Evolutionary conservation across 2,113 vertebrate species (phyloP).

Genomic region (Peromyscus maniculatus): DNA sequence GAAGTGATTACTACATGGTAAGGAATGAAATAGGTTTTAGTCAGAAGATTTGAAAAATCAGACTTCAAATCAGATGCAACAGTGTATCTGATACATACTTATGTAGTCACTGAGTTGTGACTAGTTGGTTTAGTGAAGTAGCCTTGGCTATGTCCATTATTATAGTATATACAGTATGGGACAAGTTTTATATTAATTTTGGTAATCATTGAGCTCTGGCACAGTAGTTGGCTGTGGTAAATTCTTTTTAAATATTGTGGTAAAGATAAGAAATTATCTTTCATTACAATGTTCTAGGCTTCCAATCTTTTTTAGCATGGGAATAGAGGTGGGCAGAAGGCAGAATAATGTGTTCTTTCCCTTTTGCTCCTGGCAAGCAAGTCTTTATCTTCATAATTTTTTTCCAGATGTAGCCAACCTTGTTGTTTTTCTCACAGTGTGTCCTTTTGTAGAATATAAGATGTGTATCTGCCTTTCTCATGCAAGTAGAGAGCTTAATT

Average conservation of each 20-base stretch:
- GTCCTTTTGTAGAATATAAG: background rate
- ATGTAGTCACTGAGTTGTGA: conserved; percentile 23
- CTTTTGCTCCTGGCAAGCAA: conserved; percentile 28
- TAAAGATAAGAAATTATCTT: conserved; percentile 33
- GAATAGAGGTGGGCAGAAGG: background rate
- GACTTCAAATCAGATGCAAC: conserved; percentile 16
- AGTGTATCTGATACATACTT: conserved; percentile 27
- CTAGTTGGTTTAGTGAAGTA: conserved; percentile 44
- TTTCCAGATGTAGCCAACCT: background rate
- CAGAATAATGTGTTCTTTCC: background rate
- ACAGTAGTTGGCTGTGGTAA: background rate
- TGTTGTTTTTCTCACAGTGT: conserved; percentile 14
- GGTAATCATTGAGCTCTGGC: background rate
- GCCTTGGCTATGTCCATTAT: conserved; percentile 17
- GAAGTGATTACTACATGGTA: conserved; percentile 52
- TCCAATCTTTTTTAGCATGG: background rate
- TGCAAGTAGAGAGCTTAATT: conserved; percentile 13
- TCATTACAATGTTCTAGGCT: background rate
- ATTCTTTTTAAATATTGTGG: background rate
- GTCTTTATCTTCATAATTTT: conserved; percentile 20
- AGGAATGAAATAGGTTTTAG: conserved; percentile 48
- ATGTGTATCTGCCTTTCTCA: conserved; percentile 46
- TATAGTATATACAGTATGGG: background rate
- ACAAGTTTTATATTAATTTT: conserved; percentile 45
- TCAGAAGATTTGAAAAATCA: conserved; percentile 40